Evolutionary conservation across 2,113 vertebrate species (phyloP).

Genomic region (Lutjanus erythropterus): DNA sequence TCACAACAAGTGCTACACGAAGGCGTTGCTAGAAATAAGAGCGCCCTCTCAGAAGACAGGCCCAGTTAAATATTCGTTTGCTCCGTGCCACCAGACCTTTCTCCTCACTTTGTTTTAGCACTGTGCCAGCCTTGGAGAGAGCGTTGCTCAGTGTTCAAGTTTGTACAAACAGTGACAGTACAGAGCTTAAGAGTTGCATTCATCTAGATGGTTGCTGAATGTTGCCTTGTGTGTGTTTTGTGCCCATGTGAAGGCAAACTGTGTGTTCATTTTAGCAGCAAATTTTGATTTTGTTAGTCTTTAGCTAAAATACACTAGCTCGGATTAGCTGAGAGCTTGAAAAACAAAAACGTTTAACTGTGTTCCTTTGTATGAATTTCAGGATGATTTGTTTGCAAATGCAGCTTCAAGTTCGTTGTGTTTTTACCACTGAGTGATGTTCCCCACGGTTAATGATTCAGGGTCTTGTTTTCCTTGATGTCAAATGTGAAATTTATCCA

Average conservation of each 20-base stretch:
- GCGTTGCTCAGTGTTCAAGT: neutral
- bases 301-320: no score
- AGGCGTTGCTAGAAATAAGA: slow-evolving; percentile 51
- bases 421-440: no score
- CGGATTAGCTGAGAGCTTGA: no score
- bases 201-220: neutral
- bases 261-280: neutral
- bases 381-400: no score
- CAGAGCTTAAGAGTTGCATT: slow-evolving; percentile 4
- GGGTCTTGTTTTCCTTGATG: no score
- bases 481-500: no score
- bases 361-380: no score
- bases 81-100: slow-evolving; percentile 29
- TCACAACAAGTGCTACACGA: slow-evolving; percentile 28
- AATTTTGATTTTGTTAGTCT: no score
- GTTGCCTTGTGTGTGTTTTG: slow-evolving; percentile 21
- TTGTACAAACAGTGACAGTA: slow-evolving; percentile 1
- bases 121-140: slow-evolving; percentile 5
- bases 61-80: slow-evolving; percentile 56
- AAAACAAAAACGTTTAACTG: no score
- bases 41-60: slow-evolving; percentile 3
- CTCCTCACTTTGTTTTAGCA: slow-evolving; percentile 57
- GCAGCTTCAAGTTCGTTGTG: no score
- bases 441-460: no score
- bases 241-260: neutral